These are phyloP conservation scores for Hydrophis major DNA, from an alignment of 2,797 vertebrate genomes.

Conservation along the genomic window DNA sequence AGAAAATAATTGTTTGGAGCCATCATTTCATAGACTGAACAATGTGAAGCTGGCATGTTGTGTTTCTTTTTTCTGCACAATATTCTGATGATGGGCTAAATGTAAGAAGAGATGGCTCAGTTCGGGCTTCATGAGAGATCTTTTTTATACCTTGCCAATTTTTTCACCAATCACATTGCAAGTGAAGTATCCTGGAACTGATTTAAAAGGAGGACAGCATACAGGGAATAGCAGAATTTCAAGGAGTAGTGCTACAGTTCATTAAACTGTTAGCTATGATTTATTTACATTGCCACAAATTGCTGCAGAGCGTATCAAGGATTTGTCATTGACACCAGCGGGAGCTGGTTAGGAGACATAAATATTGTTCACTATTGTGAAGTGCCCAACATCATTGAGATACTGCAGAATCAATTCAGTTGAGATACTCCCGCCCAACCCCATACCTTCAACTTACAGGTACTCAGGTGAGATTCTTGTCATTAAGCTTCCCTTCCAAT, in stretches of 20 bases:
- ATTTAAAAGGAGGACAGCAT: constrained; percentile 24
- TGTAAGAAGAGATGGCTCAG: background rate
- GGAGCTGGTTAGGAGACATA: constrained; percentile 4
- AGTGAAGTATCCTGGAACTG: constrained; percentile 5
- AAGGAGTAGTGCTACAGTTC: constrained; percentile 15
- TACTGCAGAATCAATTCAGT: background rate
- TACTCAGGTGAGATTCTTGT: background rate
- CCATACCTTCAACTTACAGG: background rate
- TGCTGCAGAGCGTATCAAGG: constrained; percentile 16
- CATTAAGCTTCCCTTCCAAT: too few relatives aligned
- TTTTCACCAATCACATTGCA: background rate
- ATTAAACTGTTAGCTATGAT: constrained; percentile 38
- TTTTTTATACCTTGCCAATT: background rate
- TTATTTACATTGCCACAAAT: constrained; percentile 39
- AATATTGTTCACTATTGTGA: constrained; percentile 6
- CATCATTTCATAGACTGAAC: background rate
- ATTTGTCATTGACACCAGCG: constrained; percentile 15
- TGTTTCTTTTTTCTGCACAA: background rate
- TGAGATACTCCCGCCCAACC: background rate
- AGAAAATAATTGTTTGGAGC: background rate
- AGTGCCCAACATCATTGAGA: background rate
- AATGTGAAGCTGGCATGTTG: background rate
- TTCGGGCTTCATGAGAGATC: background rate
- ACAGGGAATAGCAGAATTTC: background rate
- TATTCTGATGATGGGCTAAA: background rate